Base-by-base conservation (phyloP, 2,797 vertebrate genomes). In the Cyclura pinguis region DNA sequence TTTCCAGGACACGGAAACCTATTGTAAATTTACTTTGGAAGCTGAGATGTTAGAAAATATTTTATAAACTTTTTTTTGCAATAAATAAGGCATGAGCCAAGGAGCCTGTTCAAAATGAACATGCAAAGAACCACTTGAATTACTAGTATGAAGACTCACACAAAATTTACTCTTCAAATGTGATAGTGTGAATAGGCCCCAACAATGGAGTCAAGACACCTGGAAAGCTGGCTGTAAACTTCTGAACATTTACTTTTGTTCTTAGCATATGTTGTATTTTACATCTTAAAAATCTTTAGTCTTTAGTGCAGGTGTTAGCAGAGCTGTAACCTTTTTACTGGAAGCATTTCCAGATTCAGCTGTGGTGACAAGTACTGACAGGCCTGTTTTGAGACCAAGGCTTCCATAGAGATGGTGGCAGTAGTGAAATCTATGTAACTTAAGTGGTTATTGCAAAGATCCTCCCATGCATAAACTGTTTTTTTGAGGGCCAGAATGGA, bases 1-100 rank as follows among this genome's bases (percentile, higher is more conserved):
- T 85, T 93, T 90, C 95, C 93, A 95, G 95, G 96, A 94, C 95
- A 96, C 92, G 96, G 96, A 93, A 96, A 96, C 93, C 93, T 95
- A 97, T 82, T 96, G 96, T 97, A 97, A 90, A 96, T 97, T 97
- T 96, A 94, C 95, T 96, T 96, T 94, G 94, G 95, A 93, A 91
- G 92, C n/a, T 92, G 95, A 94, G 96, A 94, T 95, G 94, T 95
- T 96, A 96, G 95, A 96, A 95, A 91, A 92, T 96, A 96, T 97
- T 97, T 97, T 97, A 95, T 96, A 96, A 96, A 97, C 96, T 94
- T 94, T 97, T 95, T 97, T 67, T 69, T 97, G 97, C 97, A 97
- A 97, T 97, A 97, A 97, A 90, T 96, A 92, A 96, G 95, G 97
- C 96, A 97, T 96, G 97, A 97, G 95, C 95, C 94, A 85, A 96